Evolutionary conservation across 2,888 invertebrate genomes (phyloP).

Genomic region (Cantharis flavilabris): DNA sequence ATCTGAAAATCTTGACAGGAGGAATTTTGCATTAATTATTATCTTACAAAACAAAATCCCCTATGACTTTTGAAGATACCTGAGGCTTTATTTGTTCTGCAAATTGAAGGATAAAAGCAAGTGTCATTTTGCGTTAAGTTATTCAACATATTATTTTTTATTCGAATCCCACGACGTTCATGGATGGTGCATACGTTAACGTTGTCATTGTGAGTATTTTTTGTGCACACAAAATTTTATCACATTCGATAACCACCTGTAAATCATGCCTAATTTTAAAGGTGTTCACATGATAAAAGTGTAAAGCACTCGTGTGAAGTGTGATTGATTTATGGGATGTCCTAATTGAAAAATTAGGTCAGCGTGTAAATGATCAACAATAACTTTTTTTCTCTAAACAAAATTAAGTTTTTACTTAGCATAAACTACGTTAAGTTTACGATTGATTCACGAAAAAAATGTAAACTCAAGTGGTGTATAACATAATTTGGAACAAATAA

Average conservation of each 20-base stretch:
- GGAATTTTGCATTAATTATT: not conserved
- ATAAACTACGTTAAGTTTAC: not conserved
- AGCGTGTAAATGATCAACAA: not conserved
- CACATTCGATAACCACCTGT: not conserved
- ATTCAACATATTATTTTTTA: not conserved
- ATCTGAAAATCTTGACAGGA: not conserved
- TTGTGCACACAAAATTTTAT: not conserved
- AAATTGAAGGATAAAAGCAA: not conserved
- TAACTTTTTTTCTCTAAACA: not conserved
- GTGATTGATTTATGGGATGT: not conserved
- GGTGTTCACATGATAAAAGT: not conserved
- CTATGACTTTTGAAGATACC: not conserved
- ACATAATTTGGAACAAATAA: conserved; percentile 2
- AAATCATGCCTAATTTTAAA: not conserved
- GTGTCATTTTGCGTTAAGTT: not conserved
- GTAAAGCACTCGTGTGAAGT: not conserved
- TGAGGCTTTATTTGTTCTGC: not conserved
- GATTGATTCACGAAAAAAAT: not conserved
- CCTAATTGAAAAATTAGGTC: not conserved
- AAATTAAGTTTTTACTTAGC: not conserved
- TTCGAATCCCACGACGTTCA: not conserved
- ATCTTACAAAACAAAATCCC: not conserved
- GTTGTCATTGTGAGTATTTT: not conserved
- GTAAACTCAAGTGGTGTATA: not conserved
- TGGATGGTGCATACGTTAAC: not conserved